Conservation (phyloP, 2,888 invertebrate genomes). For the Ichneumon xanthorius region DNA sequence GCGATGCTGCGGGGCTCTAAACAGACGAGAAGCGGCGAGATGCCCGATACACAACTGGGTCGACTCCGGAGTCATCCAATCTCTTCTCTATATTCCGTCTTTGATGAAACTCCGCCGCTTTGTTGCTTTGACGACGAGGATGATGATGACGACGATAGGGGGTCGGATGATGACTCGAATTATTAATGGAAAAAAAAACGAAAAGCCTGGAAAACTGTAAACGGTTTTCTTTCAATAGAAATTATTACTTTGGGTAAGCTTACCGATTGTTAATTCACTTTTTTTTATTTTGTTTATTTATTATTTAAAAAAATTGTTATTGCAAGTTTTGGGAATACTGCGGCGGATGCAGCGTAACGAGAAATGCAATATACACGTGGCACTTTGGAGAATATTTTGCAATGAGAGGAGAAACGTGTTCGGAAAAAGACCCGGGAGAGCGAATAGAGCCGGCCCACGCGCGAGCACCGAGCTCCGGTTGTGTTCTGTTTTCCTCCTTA, state of each 20-base stretch:
- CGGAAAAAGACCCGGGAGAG: conserved; percentile 27
- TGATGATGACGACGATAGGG: conserved; percentile 32
- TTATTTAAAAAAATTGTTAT: not conserved
- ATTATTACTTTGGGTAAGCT: not conserved
- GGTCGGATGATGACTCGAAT: conserved; percentile 22
- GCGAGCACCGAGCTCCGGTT: conserved; percentile 71
- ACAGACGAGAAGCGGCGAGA: conserved; percentile 60
- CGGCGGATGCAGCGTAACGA: not conserved
- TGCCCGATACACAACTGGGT: conserved; percentile 79
- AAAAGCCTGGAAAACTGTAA: not conserved
- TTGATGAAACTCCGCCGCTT: not conserved
- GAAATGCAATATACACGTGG: not conserved
- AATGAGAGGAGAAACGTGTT: conserved; percentile 59
- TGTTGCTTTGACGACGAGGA: not conserved
- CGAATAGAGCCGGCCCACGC: conserved; percentile 63
- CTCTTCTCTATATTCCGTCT: conserved; percentile 5
- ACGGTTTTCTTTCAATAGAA: conserved; percentile 1
- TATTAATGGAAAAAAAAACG: not conserved
- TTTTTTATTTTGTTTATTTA: not conserved
- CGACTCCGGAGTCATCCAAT: conserved; percentile 62
- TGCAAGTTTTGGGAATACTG: not conserved
- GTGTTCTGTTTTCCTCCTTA: conserved; percentile 81
- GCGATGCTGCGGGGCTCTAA: conserved; percentile 65
- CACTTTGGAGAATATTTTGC: not conserved
- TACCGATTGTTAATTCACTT: conserved; percentile 30